These are phyloP conservation scores for Sceloporus tristichus DNA, from an alignment of 2,113 vertebrate genomes.

Conservation along the genomic window DNA sequence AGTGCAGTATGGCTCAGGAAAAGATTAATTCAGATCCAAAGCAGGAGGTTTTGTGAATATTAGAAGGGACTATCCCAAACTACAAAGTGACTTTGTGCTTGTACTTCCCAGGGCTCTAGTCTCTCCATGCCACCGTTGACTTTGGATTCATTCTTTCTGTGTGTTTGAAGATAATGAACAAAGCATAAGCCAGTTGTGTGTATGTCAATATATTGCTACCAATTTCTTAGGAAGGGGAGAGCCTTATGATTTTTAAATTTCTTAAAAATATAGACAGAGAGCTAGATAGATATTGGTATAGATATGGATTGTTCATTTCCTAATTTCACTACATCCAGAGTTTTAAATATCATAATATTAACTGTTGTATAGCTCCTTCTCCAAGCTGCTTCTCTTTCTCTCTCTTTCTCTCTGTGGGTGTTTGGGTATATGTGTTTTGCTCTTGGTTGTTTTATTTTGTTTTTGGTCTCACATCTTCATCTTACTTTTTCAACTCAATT, in stretches of 20 bases:
- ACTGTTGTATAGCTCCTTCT: neutral
- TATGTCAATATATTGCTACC: neutral
- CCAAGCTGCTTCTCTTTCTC: no score
- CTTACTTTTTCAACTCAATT: neutral
- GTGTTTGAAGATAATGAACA: slow-evolving; percentile 30
- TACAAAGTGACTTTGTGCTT: slow-evolving; percentile 27
- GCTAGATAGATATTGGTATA: no score
- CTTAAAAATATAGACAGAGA: no score
- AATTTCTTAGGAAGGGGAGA: neutral
- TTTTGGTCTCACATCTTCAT: neutral
- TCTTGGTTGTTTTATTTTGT: no score
- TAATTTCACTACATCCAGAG: neutral
- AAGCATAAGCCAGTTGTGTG: slow-evolving; percentile 9
- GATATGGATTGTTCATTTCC: neutral
- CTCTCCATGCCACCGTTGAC: slow-evolving; percentile 1
- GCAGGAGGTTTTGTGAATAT: slow-evolving; percentile 15
- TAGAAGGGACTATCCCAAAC: neutral
- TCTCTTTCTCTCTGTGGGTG: no score
- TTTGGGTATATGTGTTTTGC: no score
- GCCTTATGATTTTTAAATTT: neutral
- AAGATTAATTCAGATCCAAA: slow-evolving; percentile 13
- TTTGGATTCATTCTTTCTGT: slow-evolving; percentile 23
- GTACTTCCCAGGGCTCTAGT: slow-evolving; percentile 11
- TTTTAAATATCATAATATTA: neutral
- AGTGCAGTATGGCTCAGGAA: neutral